Base-by-base conservation (phyloP, 2,797 vertebrate species). In the Bucorvus abyssinicus region DNA sequence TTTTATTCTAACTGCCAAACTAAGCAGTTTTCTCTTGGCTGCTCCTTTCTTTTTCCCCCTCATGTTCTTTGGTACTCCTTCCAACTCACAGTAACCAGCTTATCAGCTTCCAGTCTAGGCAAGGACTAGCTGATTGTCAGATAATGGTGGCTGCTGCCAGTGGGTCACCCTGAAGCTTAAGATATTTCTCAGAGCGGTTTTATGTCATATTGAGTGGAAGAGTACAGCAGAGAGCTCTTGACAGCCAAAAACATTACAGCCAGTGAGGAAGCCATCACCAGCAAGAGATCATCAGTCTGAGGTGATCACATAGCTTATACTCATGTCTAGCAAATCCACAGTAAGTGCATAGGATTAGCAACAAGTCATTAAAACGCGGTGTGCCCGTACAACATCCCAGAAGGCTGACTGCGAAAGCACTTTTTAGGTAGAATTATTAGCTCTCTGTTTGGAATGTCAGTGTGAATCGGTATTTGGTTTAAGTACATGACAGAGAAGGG, bases 1-100 rank as follows among this genome's bases (percentile, higher is more conserved):
- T 96, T 96, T 94, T 94, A 94, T 95, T 83, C 91, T 78, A 93
- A 82, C 74, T 95, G 96, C 96, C 97, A 97, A 97, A 94, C 92
- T 78, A 97, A 97, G 93, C 95, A 96, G 86, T 96, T 94, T 94
- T 93, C 87, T 91, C 92, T 90, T 96, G 97, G 96, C 96, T 38
- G 71, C 88, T 94, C 70, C 45, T 50, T 50, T 50, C 20, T 26
- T 50, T 50, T 53, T 53, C 29, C 49, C 36, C 55, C 12, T 20
- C 71, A 60, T 49, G 89, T 92, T 89, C 90, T 91, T 60, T 2
- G 40, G 86, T 89, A 47, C 61, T 74, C 75, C 60, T 64, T 95
- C 82, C 96, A 94, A 7, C 22, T 52, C 77, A 49, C 78, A 89
- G 84, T 14, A 64, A 63, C 87, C 79, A 87, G 86, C 32, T 96